Evolutionary conservation across 2,888 invertebrate genomes (phyloP).

Genomic region (Myathropa florea): DNA sequence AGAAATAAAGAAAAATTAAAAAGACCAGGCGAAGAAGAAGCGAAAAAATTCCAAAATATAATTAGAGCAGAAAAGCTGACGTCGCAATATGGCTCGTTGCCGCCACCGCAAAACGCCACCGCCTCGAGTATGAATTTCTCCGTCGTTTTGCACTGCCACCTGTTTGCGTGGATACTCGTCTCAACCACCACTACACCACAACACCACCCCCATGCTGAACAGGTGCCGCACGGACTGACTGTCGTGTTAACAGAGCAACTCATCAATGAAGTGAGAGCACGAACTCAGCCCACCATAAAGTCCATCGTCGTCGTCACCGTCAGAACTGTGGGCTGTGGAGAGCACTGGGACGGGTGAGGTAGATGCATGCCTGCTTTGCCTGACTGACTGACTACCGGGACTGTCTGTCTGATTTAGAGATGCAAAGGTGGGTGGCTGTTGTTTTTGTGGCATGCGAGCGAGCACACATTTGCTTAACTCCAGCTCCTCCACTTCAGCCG

Average conservation of each 20-base stretch:
- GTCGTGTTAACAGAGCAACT: constrained; percentile 69
- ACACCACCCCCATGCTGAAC: constrained; percentile 23
- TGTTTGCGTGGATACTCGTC: constrained; percentile 29
- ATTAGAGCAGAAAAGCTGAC: constrained; percentile 81
- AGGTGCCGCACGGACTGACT: constrained; percentile 61
- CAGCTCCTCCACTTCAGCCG: background rate
- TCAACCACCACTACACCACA: background rate
- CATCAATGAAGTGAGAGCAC: constrained; percentile 71
- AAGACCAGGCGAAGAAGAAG: background rate
- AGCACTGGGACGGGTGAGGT: background rate
- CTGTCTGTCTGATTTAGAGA: constrained; percentile 29
- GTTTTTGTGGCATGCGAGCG: constrained; percentile 57
- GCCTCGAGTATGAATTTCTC: constrained; percentile 58
- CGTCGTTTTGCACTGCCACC: constrained; percentile 52
- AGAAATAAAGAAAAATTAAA: constrained; percentile 9
- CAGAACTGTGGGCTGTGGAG: background rate
- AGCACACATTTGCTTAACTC: constrained; percentile 32
- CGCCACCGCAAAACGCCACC: constrained; percentile 42
- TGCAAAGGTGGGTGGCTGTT: constrained; percentile 63
- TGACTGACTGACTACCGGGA: constrained; percentile 21
- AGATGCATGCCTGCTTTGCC: constrained; percentile 8
- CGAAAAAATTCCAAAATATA: constrained; percentile 77
- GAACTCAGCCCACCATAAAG: constrained; percentile 68
- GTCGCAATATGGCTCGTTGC: constrained; percentile 77
- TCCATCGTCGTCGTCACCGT: constrained; percentile 42